These are phyloP conservation scores for Drosophila kanapiae DNA, from an alignment of 1,140 invertebrate species.

Conservation along the genomic window DNA sequence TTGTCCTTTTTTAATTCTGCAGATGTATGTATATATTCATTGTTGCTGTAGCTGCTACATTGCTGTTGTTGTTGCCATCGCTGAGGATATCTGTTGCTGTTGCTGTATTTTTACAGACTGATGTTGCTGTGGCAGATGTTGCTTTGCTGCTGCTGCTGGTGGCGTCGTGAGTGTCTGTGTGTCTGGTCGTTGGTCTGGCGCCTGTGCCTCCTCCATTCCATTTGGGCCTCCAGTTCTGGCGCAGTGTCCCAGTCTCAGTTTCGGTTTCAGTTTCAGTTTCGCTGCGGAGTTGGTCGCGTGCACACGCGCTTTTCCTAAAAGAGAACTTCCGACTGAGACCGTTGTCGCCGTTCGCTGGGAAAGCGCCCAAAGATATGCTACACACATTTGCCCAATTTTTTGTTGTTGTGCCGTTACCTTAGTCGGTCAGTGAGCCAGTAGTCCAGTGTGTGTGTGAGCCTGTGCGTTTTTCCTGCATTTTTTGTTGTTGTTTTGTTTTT, in stretches of 20 bases:
- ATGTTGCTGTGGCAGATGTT: constrained; percentile 19
- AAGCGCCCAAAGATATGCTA: constrained; percentile 10
- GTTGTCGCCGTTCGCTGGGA: constrained; percentile 5
- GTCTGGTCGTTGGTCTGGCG: constrained; percentile 13
- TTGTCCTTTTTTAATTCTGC: neutral
- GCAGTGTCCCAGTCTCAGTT: constrained; percentile 22
- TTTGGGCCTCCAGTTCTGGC: constrained; percentile 14
- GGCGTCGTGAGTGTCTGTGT: constrained; percentile 6
- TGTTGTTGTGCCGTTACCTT: constrained; percentile 5
- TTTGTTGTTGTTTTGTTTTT: neutral
- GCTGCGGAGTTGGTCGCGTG: constrained; percentile 67
- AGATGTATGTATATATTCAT: neutral
- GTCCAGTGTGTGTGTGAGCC: constrained; percentile 9
- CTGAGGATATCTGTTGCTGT: constrained; percentile 12
- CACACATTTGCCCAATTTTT: constrained; percentile 4
- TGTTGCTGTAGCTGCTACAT: neutral
- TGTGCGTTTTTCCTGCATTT: constrained; percentile 10
- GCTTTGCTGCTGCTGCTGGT: constrained; percentile 1
- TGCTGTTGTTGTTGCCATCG: neutral
- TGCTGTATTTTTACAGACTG: neutral
- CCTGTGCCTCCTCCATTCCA: constrained; percentile 8
- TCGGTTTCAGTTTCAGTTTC: constrained; percentile 58
- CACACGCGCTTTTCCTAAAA: constrained; percentile 27
- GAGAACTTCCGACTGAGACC: neutral
- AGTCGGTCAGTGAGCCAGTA: constrained; percentile 30